Conservation (phyloP, 2,797 vertebrate genomes). For the Enteromius trimaculatus region DNA sequence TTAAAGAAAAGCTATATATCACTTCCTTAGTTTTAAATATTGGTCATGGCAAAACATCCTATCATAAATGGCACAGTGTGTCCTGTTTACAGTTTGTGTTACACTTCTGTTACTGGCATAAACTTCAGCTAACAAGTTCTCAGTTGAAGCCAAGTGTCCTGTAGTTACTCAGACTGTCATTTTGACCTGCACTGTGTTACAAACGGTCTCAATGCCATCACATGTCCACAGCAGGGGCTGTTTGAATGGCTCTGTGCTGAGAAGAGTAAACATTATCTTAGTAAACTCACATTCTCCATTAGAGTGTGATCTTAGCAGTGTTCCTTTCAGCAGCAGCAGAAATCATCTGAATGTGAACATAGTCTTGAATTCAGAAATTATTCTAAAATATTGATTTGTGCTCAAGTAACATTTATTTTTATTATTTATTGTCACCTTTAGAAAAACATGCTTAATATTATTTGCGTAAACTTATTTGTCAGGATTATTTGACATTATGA, state of each 20-base stretch:
- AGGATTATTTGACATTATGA: not conserved
- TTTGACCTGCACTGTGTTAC: conserved; percentile 29
- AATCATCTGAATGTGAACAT: not conserved
- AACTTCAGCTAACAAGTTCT: conserved; percentile 3
- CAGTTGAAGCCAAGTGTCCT: conserved; percentile 6
- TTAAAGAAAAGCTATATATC: not conserved
- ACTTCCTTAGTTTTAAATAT: not conserved
- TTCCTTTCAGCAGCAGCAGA: not conserved
- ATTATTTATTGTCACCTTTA: not conserved
- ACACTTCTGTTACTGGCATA: conserved; percentile 22
- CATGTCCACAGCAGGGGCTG: conserved; percentile 13
- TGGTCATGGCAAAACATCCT: not conserved
- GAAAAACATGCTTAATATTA: not conserved
- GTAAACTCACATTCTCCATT: not conserved
- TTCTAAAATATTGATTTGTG: not conserved
- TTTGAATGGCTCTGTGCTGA: conserved; percentile 12
- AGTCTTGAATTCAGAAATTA: not conserved
- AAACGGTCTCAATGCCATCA: conserved; percentile 12
- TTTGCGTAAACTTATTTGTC: not conserved
- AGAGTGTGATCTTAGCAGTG: not conserved
- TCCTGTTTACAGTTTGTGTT: not conserved
- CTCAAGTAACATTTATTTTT: not conserved
- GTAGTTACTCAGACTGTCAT: conserved; percentile 19
- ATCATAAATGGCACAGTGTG: not conserved
- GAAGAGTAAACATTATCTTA: conserved; percentile 37